Base-by-base conservation (phyloP, 2,113 vertebrate genomes). In the Rutilus rutilus region DNA sequence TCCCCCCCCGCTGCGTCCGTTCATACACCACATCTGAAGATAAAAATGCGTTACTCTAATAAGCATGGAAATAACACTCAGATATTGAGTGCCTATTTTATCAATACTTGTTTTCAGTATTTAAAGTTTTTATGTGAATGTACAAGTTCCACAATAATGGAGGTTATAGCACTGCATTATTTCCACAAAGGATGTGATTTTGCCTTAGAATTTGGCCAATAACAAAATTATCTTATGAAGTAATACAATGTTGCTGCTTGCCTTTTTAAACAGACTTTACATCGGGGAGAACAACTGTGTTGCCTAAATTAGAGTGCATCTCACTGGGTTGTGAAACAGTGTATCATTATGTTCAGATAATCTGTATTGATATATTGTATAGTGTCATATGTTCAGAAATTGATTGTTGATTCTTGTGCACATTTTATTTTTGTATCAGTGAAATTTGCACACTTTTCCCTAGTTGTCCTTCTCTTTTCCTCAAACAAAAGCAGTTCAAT, bases 1-100 rank as follows among this genome's bases (percentile, higher is more conserved):
- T 77, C 54, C 47, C 52, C 59, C 67, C 9, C 9, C 62, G 62
- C 30, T 87, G 85, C 78, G 50, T 64, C 30, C 1, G 21, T 42
- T 71, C 67, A 42, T 12, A 71, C 23, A 42, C 67, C 67, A 42
- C 21, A 39, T 39, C 67, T 39, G 67, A 71, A 71, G 67, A 10
- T 71, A 11, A 23, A 71, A 71, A 23, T 42, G 19, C 1, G 36
- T 39, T 71, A 71, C 33, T 42, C 36, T 39, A 19, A 67, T 67
- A 69, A 39, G 33, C 65, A 36, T 36, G 10, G 17, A 69, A 39
- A 69, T 23, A 3, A 11, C 15, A 69, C 30, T 69, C 65, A 21
- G 17, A 39, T 21, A 19, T 67, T 67, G 65, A 21, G 15, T 4
- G 1, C 4, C 57, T 60, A 23, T n/a, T 15, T 65, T 12, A 30